Conservation (phyloP, 64 coral and sea anemone species). For the Actinia equina region DNA sequence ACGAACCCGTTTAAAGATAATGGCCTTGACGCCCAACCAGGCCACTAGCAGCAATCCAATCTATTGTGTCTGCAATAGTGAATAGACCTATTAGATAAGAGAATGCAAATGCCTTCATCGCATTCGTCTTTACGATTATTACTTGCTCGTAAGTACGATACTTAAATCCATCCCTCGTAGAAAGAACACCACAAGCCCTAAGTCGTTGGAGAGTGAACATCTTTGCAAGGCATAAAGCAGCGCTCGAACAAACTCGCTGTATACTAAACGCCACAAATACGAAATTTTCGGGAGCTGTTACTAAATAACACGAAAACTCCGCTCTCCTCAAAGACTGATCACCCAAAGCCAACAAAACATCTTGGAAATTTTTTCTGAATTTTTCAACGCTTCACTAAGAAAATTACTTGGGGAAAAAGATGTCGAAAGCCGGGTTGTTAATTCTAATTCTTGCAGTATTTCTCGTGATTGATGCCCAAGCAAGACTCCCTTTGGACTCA, state of each 20-base stretch:
- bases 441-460: background rate
- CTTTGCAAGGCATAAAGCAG: background rate
- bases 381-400: background rate
- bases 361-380: background rate
- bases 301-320: too few species aligned
- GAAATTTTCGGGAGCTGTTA: too few species aligned
- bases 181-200: background rate
- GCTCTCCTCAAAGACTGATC: too few species aligned
- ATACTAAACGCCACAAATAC: too few species aligned
- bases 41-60: background rate
- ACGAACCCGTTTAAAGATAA: background rate
- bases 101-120: background rate
- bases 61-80: background rate
- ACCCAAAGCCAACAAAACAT: too few species aligned
- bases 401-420: background rate
- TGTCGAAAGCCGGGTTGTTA: background rate
- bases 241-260: too few species aligned
- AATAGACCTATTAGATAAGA: background rate
- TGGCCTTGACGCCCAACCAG: background rate
- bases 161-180: background rate
- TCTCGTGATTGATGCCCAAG: background rate
- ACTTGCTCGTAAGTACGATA: background rate
- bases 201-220: background rate
- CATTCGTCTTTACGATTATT: background rate
- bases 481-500: background rate